Percentiles rank a stretch among this genome's conserved stretches.
Evolutionary conservation across 2,113 vertebrate species (phyloP).

Genomic region (Pardalotus punctatus): DNA sequence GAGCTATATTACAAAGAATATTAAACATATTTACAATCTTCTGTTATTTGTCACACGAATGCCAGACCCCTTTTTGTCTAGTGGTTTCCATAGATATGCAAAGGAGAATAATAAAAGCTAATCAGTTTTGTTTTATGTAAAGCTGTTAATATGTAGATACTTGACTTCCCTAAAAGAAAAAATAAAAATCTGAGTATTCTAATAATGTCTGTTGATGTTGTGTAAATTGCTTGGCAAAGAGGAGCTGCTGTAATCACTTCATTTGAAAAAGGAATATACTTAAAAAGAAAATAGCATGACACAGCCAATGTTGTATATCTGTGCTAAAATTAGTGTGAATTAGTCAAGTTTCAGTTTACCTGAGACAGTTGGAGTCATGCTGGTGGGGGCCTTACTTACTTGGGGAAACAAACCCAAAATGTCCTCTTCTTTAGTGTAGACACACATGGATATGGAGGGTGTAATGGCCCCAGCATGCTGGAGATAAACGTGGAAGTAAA

Average conservation of each 20-base stretch:
- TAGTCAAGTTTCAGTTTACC: neutral
- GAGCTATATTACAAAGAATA: neutral
- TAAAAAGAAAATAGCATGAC: neutral
- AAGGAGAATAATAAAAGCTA: conserved; percentile 30
- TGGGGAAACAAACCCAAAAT: neutral
- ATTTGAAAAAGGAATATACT: neutral
- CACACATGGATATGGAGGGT: accelerated
- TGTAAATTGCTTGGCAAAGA: neutral
- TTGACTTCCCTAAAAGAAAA: neutral
- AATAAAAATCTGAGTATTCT: neutral
- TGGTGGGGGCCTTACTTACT: neutral
- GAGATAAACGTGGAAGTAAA: neutral
- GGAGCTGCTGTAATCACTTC: neutral
- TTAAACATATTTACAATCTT: conserved; percentile 14
- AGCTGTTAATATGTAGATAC: conserved; percentile 21
- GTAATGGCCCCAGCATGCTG: neutral
- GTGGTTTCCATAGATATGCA: neutral
- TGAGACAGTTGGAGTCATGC: neutral
- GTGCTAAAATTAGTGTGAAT: neutral
- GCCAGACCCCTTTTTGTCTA: neutral
- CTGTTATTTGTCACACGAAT: neutral
- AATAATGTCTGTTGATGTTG: neutral
- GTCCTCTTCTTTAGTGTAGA: neutral
- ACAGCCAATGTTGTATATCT: neutral
- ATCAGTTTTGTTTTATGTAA: conserved; percentile 48